Evolutionary conservation across 2,797 vertebrate genomes (phyloP), one percentile per base, ranked within the genome.

Genomic region (Pelobates cultripes): DNA sequence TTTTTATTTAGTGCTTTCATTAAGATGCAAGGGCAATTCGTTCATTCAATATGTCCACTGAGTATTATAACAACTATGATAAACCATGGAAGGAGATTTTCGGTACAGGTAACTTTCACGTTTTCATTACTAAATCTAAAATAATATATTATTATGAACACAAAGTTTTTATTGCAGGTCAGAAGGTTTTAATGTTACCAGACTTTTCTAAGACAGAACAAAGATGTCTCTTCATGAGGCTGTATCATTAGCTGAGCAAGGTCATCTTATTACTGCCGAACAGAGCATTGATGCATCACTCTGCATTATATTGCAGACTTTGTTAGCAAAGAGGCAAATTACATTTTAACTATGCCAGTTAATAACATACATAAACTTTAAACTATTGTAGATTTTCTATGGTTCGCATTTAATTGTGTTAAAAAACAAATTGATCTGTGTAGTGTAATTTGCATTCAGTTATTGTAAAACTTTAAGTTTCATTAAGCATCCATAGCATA

Each of bases 401-500:
- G 43, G 17, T 63, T 74, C 57, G 74, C 67, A 64, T 74, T 78
- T 78, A 78, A 78, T 83, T 69, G 71, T 74, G 81, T 83, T 83
- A 74, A 78, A 83, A 74, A 78, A 76, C 66, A 70, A 83, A 83
- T 78, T 78, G 81, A 83, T 83, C 76, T 53, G 76, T 67, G 68
- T 73, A 78, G 51, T 85, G 86, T 12, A 3, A 80, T 86, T 88
- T 90, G 44, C 66, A 70, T 86, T 86, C 87, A 40, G 78, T 82
- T 90, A 86, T 69, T 73, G 75, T 80, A 69, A 66, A 87, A 69
- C 12, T 87, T 80, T 86, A 43, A 86, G 14, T 86, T 60, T 86
- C 79, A 88, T 87, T 90, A 90, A 88, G 78, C 75, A 68, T 83
- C 42, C 15, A 67, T 85, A 85, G 90, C 17, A 88, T 84, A 73